A percentile compares a stretch with the other conserved stretches of the same genome.
Conservation (phyloP, 2,113 vertebrate species). For the Globicephala melas region DNA sequence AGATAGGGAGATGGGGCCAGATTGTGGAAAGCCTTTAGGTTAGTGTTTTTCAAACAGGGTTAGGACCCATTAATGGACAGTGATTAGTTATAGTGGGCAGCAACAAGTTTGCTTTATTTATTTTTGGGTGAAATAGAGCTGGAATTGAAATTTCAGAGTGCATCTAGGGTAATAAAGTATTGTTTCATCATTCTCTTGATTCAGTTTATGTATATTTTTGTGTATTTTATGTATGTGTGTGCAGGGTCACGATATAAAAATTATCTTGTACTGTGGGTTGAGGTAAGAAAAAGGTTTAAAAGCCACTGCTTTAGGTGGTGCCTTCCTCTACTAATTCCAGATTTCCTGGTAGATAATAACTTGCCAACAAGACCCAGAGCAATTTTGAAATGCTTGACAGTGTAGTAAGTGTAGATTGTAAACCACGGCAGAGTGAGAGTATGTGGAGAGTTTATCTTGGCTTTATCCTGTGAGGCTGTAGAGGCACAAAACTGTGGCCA, state of each 20-base stretch:
- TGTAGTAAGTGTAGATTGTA: not conserved
- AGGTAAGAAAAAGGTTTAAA: not conserved
- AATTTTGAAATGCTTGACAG: not conserved
- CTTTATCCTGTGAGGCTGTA: not conserved
- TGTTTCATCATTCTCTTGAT: not conserved
- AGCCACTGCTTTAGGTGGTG: not conserved
- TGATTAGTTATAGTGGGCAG: not conserved
- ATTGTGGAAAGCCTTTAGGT: not conserved
- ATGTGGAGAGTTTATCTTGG: conserved; percentile 22
- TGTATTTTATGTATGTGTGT: not conserved
- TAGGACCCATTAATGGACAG: not conserved
- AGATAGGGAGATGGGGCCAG: not conserved
- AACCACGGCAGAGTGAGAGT: not conserved
- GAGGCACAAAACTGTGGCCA: not conserved
- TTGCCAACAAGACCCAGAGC: not conserved
- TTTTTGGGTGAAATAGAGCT: not conserved
- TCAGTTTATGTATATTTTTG: not conserved
- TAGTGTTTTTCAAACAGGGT: not conserved
- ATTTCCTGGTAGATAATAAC: not conserved
- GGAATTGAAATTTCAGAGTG: not conserved
- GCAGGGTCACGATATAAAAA: not conserved
- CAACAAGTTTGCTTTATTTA: not conserved
- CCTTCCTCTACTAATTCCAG: not conserved
- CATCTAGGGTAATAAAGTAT: not conserved
- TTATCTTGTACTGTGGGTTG: not conserved